A percentile compares a stretch with the other conserved stretches of the same genome.
phyloP scores from a whole-genome alignment of 92 coral and sea anemone species.

The Siderastrea siderea region DNA sequence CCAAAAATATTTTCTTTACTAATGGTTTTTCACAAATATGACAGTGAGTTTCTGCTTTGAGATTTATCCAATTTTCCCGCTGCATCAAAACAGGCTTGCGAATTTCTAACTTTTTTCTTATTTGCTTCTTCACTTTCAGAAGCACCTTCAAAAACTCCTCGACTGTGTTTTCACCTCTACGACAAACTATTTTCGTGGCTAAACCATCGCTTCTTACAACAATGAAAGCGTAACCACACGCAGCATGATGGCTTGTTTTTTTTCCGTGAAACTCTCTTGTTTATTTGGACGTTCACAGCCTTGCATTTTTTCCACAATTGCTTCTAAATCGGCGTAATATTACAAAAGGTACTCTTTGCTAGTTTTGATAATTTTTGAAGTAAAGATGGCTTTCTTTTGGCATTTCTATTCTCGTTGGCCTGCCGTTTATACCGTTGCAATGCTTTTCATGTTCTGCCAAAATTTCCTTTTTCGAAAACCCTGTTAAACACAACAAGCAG shows the following conservation, averaged over 20 bases:
- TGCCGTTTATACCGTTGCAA: not conserved
- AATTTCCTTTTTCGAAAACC: not conserved
- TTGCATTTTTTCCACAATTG: not conserved
- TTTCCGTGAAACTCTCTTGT: too few relatives aligned
- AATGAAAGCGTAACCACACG: not conserved
- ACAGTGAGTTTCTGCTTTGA: not conserved
- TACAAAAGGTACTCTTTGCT: not conserved
- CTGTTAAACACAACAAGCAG: not conserved
- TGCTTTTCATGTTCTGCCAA: not conserved
- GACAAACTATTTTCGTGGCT: not conserved
- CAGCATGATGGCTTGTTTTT: not conserved
- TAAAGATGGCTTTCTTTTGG: not conserved
- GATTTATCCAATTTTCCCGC: not conserved
- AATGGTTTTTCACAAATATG: not conserved
- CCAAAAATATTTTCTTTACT: not conserved
- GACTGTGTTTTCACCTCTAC: not conserved
- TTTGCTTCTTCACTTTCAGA: not conserved
- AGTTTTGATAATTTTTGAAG: not conserved
- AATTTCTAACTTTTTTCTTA: not conserved
- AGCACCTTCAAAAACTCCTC: not conserved
- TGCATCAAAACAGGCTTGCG: not conserved
- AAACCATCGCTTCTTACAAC: not conserved
- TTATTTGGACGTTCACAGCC: not conserved
- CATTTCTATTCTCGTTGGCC: constrained; percentile 11
- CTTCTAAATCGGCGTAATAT: not conserved